Base-by-base conservation (phyloP, 2,888 invertebrate species). In the Crematogaster levior region DNA sequence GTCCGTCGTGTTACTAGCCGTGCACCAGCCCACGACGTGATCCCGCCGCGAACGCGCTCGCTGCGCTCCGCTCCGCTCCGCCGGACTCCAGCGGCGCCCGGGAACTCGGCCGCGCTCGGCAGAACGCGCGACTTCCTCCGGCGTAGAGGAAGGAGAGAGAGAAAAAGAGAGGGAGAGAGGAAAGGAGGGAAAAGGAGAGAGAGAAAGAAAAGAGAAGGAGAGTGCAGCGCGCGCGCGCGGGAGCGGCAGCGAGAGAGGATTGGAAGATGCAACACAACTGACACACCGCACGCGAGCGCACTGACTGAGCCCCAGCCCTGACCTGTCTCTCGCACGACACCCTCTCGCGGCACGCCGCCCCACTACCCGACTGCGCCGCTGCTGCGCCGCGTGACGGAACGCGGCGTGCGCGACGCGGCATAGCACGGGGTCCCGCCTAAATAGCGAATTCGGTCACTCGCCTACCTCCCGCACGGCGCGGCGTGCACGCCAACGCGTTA, bases 261-360 rank as follows among this genome's bases (percentile, higher is more conserved):
- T 43, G 63, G 21, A 30, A 27, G 21, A 7, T 15, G 61, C 27
- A 63, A 21, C 56, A 34, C 73, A 24, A 77, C 68, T 74, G 30
- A 56, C 43, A 83, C 89, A 80, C 74, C 81, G 86, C 85, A 86
- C 88, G 85, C 88, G 74, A 85, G 66, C 86, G 81, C 85, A 89
- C 91, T 89, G 90, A 89, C 91, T 90, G 91, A 90, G 91, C 92
- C 91, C 92, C 92, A 92, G 92, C 92, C 92, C 92, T 92, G 92
- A 92, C 92, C 92, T 92, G 91, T 92, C 92, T 91, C 88, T 90
- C 85, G 90, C 84, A 46, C 75, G 84, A 58, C 89, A 89, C 90
- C 90, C 88, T 87, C 86, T 87, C 88, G 74, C 82, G 84, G 82
- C 81, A 66, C 85, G 72, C 82, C 72, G 63, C 83, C 82, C 80